Evolutionary conservation across 1,140 invertebrate genomes (phyloP), one percentile per base, ranked within the genome.

Genomic region (Drosophila pachea): DNA sequence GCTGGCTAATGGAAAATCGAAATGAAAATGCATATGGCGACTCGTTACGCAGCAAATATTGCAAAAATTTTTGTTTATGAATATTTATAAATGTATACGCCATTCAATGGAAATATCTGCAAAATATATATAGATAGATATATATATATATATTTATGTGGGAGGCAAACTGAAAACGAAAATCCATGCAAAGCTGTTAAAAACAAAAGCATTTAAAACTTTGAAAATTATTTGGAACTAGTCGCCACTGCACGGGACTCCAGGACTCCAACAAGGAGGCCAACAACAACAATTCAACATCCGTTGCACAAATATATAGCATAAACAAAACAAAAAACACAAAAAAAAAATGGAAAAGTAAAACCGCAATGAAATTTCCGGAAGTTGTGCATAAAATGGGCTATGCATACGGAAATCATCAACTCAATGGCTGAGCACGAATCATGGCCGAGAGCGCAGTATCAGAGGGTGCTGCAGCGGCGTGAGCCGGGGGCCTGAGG

Each of bases 351-450:
- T 9, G 73, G 9, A 29, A 47, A 47, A 47, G 9, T 22, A 49
- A 87, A 69, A 84, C 84, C 84, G 79, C 84, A 87, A 87, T 81
- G 86, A 87, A 87, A 87, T 86, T 86, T 81, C 84, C 79, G 84
- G 79, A 87, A 87, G 81, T 78, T 84, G 72, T 87, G 84, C 84
- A 87, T 87, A 87, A 87, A 83, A 83, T 83, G 79, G 82, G 84
- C 68, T 78, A 87, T 86, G 86, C 79, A 87, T 87, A 88, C 84
- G 84, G 84, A 87, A 87, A 87, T 87, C 84, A 87, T 87, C 84
- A 87, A 87, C 81, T 84, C 86, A 79, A 81, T 86, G 86, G 79
- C 60, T 86, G 81, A 81, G 69, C 81, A 56, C 40, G 42, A 84
- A 84, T 76, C 81, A 79, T 43, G 75, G 40, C 53, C 60, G 33